Evolutionary conservation across 1,140 invertebrate species (phyloP).

Genomic region (Sitobion miscanthi): DNA sequence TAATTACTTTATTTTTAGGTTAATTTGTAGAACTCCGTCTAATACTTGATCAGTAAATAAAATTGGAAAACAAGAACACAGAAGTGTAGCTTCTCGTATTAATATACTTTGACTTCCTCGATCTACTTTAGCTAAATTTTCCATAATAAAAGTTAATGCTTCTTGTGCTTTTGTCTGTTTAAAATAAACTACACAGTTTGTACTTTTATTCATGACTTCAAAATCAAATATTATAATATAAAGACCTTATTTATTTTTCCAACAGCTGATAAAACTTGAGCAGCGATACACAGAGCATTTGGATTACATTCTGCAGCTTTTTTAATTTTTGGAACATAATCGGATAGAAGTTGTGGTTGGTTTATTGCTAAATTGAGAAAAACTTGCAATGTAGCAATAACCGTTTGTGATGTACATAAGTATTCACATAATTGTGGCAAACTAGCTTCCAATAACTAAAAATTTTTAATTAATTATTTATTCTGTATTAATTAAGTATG

Average conservation of each 20-base stretch:
- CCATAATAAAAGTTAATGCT: constrained; percentile 79
- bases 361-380: constrained; percentile 77
- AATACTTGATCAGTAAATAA: constrained; percentile 80
- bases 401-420: constrained; percentile 67
- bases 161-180: constrained; percentile 75
- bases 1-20: constrained; percentile 62
- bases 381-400: constrained; percentile 74
- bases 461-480: constrained; percentile 57
- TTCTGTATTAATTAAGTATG: not conserved
- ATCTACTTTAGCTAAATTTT: constrained; percentile 74
- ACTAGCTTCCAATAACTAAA: constrained; percentile 75
- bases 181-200: constrained; percentile 20
- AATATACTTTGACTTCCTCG: constrained; percentile 73
- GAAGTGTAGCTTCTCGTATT: constrained; percentile 76
- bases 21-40: constrained; percentile 72
- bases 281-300: constrained; percentile 70
- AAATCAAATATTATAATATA: constrained; percentile 2
- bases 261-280: constrained; percentile 71
- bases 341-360: constrained; percentile 71
- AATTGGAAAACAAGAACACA: constrained; percentile 78
- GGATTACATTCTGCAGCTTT: constrained; percentile 73
- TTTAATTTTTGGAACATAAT: constrained; percentile 73
- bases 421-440: constrained; percentile 80
- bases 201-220: not conserved
- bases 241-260: constrained; percentile 70